phyloP scores from a whole-genome alignment of 2,113 vertebrate species.

The Nannospalax galili region DNA sequence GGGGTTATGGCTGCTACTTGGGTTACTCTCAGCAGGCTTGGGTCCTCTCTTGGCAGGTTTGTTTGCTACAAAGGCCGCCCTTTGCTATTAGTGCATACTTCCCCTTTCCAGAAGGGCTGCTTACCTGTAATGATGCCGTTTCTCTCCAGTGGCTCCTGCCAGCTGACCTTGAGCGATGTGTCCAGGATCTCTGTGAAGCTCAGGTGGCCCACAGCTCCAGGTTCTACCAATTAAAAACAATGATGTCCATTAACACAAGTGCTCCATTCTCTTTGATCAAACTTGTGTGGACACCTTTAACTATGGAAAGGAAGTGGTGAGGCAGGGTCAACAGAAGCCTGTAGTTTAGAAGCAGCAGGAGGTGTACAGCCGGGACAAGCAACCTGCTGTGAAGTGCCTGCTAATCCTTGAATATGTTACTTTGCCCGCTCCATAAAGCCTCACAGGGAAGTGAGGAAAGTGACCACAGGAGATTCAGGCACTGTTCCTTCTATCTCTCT shows the following conservation, averaged over 20 bases:
- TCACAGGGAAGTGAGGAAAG: background rate
- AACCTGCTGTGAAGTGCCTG: background rate
- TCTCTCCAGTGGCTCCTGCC: constrained; percentile 95
- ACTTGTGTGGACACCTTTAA: constrained; percentile 7
- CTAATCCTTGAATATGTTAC: background rate
- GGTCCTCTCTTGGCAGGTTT: background rate
- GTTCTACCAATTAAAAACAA: constrained; percentile 85
- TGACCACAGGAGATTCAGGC: background rate
- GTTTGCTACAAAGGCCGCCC: background rate
- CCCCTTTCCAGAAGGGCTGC: background rate
- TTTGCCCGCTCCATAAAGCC: constrained; percentile 20
- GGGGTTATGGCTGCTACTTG: too few species aligned
- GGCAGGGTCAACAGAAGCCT: constrained; percentile 17
- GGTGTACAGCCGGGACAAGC: background rate
- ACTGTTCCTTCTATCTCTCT: constrained; percentile 22
- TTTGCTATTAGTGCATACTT: background rate
- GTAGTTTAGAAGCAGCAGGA: constrained; percentile 36
- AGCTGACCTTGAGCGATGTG: constrained; percentile 97
- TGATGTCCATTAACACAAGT: constrained; percentile 67
- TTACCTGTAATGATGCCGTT: constrained; percentile 93
- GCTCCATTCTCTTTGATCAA: constrained; percentile 42
- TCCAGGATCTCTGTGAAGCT: constrained; percentile 98
- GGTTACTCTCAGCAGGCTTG: constrained; percentile 28
- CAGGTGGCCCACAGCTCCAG: constrained; percentile 93
- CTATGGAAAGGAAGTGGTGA: constrained; percentile 30